Evolutionary conservation across 2,113 vertebrate genomes (phyloP).

Genomic region (Paradoxurus hermaphroditus): DNA sequence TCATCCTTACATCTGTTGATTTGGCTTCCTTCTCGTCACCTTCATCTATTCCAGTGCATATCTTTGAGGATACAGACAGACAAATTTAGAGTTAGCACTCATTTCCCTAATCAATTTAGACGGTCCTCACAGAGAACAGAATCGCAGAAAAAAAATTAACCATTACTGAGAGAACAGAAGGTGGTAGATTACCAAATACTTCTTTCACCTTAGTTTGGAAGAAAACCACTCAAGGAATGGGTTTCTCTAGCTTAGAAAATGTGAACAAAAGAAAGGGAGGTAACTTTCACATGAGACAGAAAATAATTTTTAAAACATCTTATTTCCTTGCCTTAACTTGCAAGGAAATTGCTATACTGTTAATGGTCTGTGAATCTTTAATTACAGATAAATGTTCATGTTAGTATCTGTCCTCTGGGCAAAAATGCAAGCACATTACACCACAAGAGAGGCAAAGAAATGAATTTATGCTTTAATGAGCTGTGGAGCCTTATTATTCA

Average conservation of each 20-base stretch:
- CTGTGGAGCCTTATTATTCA: slow-evolving; percentile 62
- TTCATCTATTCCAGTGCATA: not conserved
- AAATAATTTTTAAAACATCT: slow-evolving; percentile 45
- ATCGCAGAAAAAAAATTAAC: not conserved
- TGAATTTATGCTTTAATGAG: slow-evolving; percentile 72
- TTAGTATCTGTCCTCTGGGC: slow-evolving; percentile 63
- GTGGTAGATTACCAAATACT: not conserved
- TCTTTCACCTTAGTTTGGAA: not conserved
- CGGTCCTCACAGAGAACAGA: not conserved
- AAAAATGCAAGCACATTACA: slow-evolving; percentile 63
- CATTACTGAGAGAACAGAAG: not conserved
- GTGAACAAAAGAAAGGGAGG: not conserved
- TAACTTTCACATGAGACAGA: not conserved
- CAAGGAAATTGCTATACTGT: slow-evolving; percentile 43
- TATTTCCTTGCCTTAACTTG: slow-evolving; percentile 40
- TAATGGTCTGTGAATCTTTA: slow-evolving; percentile 72
- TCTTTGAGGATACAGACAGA: not conserved
- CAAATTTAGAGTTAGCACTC: not conserved
- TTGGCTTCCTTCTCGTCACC: not conserved
- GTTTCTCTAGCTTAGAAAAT: not conserved
- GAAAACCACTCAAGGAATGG: not conserved
- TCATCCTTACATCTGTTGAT: not conserved
- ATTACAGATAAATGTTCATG: slow-evolving; percentile 69
- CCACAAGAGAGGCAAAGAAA: slow-evolving; percentile 54
- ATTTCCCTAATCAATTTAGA: not conserved